These are phyloP conservation scores for Neomonachus schauinslandi DNA, from an alignment of 2,113 vertebrate genomes.

Conservation along the genomic window DNA sequence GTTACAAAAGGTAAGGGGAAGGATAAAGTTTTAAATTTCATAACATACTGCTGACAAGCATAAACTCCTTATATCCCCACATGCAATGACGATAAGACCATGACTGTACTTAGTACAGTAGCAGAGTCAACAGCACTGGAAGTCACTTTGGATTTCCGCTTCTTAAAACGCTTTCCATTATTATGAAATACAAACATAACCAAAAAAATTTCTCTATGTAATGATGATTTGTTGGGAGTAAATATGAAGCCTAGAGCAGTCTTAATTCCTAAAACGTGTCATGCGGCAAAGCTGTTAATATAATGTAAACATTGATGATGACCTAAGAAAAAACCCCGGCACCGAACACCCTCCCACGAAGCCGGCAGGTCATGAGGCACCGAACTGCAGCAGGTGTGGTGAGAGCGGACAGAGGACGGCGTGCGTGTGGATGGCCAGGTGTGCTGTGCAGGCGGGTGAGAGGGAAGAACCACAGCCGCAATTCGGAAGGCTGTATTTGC, in stretches of 20 bases:
- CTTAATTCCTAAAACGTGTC: background rate
- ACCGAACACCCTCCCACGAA: background rate
- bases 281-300: background rate
- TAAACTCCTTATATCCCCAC: background rate
- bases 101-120: background rate
- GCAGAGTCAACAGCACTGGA: background rate
- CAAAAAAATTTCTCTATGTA: background rate
- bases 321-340: background rate
- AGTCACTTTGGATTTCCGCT: background rate
- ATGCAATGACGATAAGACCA: background rate
- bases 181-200: slow-evolving; percentile 12
- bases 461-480: fast-evolving
- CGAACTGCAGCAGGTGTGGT: too few species aligned
- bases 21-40: background rate
- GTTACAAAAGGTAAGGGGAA: background rate
- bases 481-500: background rate
- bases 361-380: background rate
- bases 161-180: background rate
- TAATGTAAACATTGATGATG: background rate
- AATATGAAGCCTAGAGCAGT: background rate
- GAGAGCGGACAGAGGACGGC: too few species aligned
- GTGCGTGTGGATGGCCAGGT: fast-evolving
- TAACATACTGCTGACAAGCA: background rate
- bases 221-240: background rate
- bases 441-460: background rate